Percentiles rank a stretch among this genome's conserved stretches.
Evolutionary conservation across 2,113 vertebrate genomes (phyloP).

Genomic region (human (Homo sapiens)): DNA sequence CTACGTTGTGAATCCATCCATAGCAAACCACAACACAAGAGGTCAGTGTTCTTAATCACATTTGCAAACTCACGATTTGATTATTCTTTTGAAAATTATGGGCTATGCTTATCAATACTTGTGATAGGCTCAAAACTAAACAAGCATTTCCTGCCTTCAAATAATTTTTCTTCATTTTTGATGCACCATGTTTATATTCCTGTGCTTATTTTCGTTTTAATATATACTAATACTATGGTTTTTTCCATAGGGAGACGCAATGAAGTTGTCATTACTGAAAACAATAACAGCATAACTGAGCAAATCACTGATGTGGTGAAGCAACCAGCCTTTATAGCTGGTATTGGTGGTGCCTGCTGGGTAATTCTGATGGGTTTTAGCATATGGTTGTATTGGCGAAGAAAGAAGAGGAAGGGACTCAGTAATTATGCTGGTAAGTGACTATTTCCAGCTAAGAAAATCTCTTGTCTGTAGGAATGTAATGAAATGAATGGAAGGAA

Average conservation of each 20-base stretch:
- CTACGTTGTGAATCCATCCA: neutral
- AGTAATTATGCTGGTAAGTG: constrained; percentile 98
- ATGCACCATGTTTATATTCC: neutral
- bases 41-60: neutral
- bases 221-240: constrained; percentile 42
- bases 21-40: neutral
- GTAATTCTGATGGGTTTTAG: constrained; percentile 99
- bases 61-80: neutral
- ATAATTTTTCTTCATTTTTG: neutral
- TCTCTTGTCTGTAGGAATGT: constrained; percentile 7
- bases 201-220: neutral
- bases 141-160: neutral
- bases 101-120: neutral
- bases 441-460: constrained; percentile 51
- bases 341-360: constrained; percentile 99
- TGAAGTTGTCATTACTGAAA: constrained; percentile 96
- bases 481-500: constrained; percentile 40
- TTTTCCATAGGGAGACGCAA: constrained; percentile 83
- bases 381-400: constrained; percentile 99
- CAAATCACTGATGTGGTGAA: constrained; percentile 99
- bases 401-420: constrained; percentile 99
- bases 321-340: constrained; percentile 98
- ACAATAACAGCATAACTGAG: constrained; percentile 99
- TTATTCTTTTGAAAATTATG: constrained; percentile 14
- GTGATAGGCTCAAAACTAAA: neutral